Percentiles rank a stretch among this genome's conserved stretches.
These are phyloP conservation scores for Chondrosia reniformis DNA, from an alignment of 37 sponge, comb jelly and placozoan genomes.

Conservation along the genomic window DNA sequence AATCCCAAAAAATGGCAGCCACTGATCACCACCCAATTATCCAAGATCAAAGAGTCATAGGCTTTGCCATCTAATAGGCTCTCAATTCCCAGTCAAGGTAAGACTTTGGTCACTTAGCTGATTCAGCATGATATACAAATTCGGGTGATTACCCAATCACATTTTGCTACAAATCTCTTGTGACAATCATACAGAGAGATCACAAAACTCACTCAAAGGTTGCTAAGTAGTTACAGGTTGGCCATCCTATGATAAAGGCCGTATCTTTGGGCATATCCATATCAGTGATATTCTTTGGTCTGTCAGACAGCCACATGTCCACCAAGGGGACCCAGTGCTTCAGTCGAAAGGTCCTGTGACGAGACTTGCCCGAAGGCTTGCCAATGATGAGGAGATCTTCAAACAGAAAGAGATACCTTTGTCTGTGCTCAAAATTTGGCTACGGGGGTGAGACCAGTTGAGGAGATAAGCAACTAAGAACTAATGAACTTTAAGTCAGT, in stretches of 20 bases:
- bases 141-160: too few relatives aligned
- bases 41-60: too few relatives aligned
- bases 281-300: slow-evolving; percentile 1
- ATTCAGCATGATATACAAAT: too few relatives aligned
- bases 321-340: slow-evolving; percentile 48
- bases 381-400: slow-evolving; percentile 62
- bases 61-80: too few relatives aligned
- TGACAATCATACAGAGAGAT: background rate
- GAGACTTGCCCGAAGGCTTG: slow-evolving; percentile 42
- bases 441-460: too few relatives aligned
- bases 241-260: slow-evolving; percentile 67
- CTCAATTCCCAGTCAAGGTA: too few relatives aligned
- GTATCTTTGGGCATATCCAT: background rate
- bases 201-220: slow-evolving; percentile 32
- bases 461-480: too few relatives aligned
- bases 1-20: too few relatives aligned
- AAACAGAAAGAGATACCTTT: slow-evolving; percentile 61
- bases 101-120: too few relatives aligned
- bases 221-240: slow-evolving; percentile 43
- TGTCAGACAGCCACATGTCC: slow-evolving; percentile 69
- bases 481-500: too few relatives aligned
- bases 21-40: too few relatives aligned
- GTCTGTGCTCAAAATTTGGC: background rate
- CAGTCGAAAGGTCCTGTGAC: slow-evolving; percentile 24
- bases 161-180: background rate